Conservation (phyloP, 2,113 vertebrate genomes). For the Daubentonia madagascariensis region DNA sequence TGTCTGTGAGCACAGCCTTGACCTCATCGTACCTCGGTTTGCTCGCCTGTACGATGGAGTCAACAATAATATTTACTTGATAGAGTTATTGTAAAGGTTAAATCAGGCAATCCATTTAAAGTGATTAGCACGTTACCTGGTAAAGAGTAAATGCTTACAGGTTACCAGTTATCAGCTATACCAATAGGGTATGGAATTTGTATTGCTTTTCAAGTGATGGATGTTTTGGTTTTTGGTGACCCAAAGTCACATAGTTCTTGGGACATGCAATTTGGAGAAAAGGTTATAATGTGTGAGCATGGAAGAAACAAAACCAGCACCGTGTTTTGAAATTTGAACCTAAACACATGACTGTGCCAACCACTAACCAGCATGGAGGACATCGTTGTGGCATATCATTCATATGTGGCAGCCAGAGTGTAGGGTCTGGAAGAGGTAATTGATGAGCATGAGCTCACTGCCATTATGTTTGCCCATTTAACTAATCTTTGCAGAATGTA, state of each 20-base stretch:
- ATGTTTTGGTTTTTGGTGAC: background rate
- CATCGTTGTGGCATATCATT: rapidly evolving
- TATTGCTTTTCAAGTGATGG: background rate
- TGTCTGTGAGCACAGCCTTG: background rate
- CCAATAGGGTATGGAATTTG: background rate
- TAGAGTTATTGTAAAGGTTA: background rate
- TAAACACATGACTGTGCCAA: too few species aligned
- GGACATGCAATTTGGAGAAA: background rate
- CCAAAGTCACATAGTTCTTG: background rate
- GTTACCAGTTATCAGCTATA: background rate
- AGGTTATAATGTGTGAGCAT: background rate
- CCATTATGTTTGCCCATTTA: background rate
- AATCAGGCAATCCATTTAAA: background rate
- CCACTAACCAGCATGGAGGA: background rate
- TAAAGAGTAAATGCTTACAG: background rate
- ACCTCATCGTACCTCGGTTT: background rate
- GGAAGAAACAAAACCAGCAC: background rate
- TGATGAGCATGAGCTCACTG: too few species aligned
- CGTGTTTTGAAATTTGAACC: background rate
- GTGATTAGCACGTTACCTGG: background rate
- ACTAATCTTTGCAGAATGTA: background rate
- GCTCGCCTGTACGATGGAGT: background rate
- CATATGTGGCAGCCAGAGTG: background rate
- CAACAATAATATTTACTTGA: background rate
- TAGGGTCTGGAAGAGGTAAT: background rate